Conservation (phyloP, 2,888 invertebrate genomes). For the Fabriciana adippe region DNA sequence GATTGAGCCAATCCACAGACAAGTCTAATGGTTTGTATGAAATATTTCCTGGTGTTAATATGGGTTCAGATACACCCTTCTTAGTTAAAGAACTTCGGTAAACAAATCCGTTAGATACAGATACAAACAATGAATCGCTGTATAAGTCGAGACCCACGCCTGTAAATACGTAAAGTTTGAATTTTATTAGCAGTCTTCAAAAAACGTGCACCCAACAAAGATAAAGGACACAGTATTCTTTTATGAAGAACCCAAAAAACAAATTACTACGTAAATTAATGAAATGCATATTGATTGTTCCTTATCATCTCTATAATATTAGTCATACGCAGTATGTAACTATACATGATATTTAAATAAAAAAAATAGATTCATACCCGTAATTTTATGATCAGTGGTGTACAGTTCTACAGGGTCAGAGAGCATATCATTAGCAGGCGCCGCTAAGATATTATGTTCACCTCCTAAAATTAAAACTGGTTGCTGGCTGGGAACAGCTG, state of each 20-base stretch:
- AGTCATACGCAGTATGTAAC: no score
- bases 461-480: conserved; percentile 87
- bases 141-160: conserved; percentile 91
- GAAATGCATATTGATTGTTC: no score
- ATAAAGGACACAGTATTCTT: no score
- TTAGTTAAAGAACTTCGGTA: conserved; percentile 77
- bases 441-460: conserved; percentile 85
- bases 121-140: conserved; percentile 88
- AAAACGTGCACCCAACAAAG: no score
- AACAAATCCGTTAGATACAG: conserved; percentile 87
- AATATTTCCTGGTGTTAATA: conserved; percentile 82
- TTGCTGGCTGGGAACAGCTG: conserved; percentile 86
- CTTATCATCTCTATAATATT: background rate
- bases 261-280: background rate
- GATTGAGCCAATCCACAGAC: conserved; percentile 94
- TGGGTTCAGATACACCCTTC: conserved; percentile 67
- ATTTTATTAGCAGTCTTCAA: background rate
- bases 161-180: conserved; percentile 49
- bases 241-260: background rate
- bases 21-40: conserved; percentile 86
- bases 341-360: background rate
- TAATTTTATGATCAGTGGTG: conserved; percentile 78
- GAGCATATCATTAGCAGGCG: conserved; percentile 85
- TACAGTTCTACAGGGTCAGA: conserved; percentile 86
- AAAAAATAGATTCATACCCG: conserved; percentile 53